Conservation (phyloP, 2,113 vertebrate species). For the Cyprinodon variegatus region DNA sequence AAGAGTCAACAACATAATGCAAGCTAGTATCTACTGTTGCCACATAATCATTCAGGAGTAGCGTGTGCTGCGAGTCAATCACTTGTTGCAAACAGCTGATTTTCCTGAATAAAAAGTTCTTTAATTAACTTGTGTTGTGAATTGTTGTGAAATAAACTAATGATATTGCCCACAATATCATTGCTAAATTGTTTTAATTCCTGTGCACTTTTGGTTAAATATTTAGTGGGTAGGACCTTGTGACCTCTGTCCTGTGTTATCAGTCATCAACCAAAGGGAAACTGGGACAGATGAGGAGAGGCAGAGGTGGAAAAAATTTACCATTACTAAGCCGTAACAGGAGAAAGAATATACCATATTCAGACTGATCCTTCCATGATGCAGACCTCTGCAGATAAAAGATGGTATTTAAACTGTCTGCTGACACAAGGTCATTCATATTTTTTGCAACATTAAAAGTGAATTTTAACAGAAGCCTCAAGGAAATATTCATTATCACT, state of each 20-base stretch:
- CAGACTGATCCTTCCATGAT: constrained; percentile 32
- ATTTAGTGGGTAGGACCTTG: too few relatives aligned
- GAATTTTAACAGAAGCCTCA: constrained; percentile 49
- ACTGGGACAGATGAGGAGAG: constrained; percentile 30
- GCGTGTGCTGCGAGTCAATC: too few relatives aligned
- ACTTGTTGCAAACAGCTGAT: too few relatives aligned
- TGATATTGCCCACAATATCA: too few relatives aligned
- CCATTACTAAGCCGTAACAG: not conserved
- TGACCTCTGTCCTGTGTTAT: not conserved
- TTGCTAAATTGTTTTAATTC: too few relatives aligned
- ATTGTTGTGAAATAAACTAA: too few relatives aligned
- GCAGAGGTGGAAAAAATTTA: constrained; percentile 1
- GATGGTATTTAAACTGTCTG: constrained; percentile 33
- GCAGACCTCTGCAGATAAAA: constrained; percentile 41
- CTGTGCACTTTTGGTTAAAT: too few relatives aligned
- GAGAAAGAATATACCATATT: constrained; percentile 12
- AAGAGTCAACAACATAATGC: too few relatives aligned
- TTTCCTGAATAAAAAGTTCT: too few relatives aligned
- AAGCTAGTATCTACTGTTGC: too few relatives aligned
- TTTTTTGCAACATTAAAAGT: constrained; percentile 41
- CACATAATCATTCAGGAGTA: too few relatives aligned
- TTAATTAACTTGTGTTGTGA: too few relatives aligned
- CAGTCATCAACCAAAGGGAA: constrained; percentile 23
- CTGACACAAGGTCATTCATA: constrained; percentile 41
- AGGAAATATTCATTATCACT: constrained; percentile 57